Evolutionary conservation across 2,113 vertebrate genomes (phyloP).

Genomic region (Lepidothrix coronata): DNA sequence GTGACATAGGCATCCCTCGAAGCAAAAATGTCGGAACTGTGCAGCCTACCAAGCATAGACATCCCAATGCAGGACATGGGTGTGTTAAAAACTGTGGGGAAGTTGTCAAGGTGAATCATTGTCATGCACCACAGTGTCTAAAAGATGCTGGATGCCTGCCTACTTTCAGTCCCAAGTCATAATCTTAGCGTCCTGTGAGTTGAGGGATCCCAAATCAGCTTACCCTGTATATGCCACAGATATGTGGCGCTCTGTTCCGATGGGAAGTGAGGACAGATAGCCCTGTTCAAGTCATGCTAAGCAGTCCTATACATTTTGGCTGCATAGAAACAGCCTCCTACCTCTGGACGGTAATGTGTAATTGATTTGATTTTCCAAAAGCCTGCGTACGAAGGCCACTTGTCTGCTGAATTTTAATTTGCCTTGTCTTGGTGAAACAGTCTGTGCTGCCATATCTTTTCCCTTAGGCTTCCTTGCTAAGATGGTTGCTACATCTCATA

Average conservation of each 20-base stretch:
- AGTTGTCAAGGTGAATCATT: background rate
- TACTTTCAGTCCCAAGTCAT: background rate
- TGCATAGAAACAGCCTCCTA: background rate
- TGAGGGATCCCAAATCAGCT: background rate
- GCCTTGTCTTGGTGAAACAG: background rate
- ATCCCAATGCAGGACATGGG: background rate
- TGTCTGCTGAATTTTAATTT: background rate
- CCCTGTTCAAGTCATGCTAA: background rate
- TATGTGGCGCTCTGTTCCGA: background rate
- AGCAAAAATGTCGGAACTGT: background rate
- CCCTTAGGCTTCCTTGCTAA: background rate
- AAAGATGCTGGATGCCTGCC: background rate
- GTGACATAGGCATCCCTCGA: background rate
- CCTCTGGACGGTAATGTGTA: background rate
- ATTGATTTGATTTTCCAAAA: constrained; percentile 12
- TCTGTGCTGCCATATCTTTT: background rate
- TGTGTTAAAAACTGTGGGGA: background rate
- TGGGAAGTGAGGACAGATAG: background rate
- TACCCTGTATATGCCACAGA: background rate
- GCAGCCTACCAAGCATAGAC: background rate
- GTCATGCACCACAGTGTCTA: background rate
- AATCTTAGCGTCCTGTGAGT: background rate
- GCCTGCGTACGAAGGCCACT: background rate
- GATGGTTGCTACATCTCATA: background rate
- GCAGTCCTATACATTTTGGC: background rate